Conservation (phyloP, 2,113 vertebrate genomes). For the Pleuronectes platessa region DNA sequence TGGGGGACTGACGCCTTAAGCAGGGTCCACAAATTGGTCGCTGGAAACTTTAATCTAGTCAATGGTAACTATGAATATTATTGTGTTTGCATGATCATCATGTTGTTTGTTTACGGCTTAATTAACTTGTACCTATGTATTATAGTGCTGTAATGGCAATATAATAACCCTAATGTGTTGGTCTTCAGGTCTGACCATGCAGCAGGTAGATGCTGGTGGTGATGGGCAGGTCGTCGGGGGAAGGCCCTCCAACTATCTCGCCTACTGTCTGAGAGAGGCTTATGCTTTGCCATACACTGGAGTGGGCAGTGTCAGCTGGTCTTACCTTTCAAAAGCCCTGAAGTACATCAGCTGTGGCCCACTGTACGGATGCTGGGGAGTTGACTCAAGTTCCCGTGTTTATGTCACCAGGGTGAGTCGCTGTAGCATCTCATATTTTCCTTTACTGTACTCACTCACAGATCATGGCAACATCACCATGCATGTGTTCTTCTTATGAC, state of each 20-base stretch:
- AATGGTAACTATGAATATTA: background rate
- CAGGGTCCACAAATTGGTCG: background rate
- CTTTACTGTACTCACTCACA: background rate
- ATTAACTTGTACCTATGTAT: background rate
- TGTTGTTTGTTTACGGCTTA: background rate
- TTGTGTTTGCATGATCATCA: background rate
- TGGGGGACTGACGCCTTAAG: background rate
- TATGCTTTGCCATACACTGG: rapidly evolving
- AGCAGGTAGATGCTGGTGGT: slow-evolving; percentile 51
- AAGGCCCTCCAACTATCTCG: rapidly evolving
- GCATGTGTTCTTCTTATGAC: background rate
- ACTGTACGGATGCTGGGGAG: slow-evolving; percentile 37
- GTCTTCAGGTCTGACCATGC: background rate
- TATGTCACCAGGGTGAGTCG: slow-evolving; percentile 12
- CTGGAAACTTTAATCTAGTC: rapidly evolving
- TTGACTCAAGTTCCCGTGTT: rapidly evolving
- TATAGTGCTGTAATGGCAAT: no score
- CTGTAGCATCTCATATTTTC: background rate
- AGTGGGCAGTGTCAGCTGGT: background rate
- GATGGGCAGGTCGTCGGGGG: slow-evolving; percentile 9
- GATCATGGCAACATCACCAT: background rate
- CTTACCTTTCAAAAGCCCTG: rapidly evolving
- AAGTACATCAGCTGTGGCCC: slow-evolving; percentile 38
- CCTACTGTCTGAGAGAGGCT: background rate
- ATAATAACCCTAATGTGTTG: background rate